phyloP scores from a whole-genome alignment of 2,888 invertebrate species.

The Alentia gelatinosa region DNA sequence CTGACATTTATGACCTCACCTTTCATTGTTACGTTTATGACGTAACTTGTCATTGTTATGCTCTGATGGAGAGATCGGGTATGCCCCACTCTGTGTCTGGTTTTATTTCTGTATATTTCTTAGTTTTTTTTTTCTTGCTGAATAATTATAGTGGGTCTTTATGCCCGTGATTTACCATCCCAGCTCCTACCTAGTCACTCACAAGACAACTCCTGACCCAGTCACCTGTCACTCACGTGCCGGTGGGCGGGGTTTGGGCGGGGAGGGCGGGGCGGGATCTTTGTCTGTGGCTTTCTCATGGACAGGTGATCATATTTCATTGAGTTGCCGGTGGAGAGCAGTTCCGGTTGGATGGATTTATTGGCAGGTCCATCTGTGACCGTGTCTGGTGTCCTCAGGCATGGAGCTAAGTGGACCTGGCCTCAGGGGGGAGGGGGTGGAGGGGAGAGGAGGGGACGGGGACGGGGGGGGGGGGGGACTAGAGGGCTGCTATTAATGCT shows the following conservation, averaged over 20 bases:
- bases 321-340: neutral
- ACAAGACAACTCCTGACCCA: neutral
- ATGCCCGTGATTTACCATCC: neutral
- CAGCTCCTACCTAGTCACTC: neutral
- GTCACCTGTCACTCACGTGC: no score
- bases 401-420: neutral
- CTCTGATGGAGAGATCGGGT: neutral
- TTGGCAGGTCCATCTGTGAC: neutral
- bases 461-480: neutral
- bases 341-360: neutral
- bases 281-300: neutral
- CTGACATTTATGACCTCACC: neutral
- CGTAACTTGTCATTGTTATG: neutral
- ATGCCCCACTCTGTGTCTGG: no score
- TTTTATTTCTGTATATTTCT: neutral
- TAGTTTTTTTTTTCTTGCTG: neutral
- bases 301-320: constrained; percentile 10
- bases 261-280: neutral
- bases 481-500: neutral
- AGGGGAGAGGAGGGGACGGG: neutral
- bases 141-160: neutral
- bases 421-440: neutral
- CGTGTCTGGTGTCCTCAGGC: neutral
- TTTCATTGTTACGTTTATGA: neutral
- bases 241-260: no score